These are phyloP conservation scores for Cynodonichthys magdalenae DNA, from an alignment of 2,797 vertebrate genomes.

Conservation along the genomic window DNA sequence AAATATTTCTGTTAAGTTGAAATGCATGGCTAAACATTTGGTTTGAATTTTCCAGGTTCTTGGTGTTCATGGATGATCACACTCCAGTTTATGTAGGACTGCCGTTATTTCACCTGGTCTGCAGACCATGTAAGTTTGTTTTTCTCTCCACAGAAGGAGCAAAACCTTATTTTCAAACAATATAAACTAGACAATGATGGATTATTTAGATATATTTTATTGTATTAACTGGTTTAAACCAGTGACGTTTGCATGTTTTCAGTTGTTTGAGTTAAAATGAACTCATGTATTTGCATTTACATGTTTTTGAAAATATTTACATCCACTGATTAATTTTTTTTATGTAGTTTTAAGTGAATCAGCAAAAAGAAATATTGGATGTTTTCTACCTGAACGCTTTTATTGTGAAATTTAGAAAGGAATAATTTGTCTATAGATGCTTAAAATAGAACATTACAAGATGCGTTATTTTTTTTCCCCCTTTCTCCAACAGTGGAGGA, in stretches of 20 bases:
- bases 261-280: no score
- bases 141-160: background rate
- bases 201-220: no score
- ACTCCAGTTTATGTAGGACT: slow-evolving; percentile 87
- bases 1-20: background rate
- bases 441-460: no score
- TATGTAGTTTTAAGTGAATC: no score
- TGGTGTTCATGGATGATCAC: slow-evolving; percentile 93
- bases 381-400: background rate
- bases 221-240: background rate
- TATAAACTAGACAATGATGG: no score
- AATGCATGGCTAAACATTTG: background rate
- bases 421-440: background rate
- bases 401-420: background rate
- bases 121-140: slow-evolving; percentile 85
- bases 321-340: no score
- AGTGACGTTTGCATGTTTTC: background rate
- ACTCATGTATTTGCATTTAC: no score
- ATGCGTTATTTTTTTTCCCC: background rate
- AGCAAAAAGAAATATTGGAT: no score
- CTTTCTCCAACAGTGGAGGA: slow-evolving; percentile 79
- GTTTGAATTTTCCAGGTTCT: slow-evolving; percentile 81
- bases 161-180: no score
- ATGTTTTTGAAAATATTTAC: no score
- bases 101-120: slow-evolving; percentile 87